Evolutionary conservation across 2,113 vertebrate species (phyloP).

Genomic region (Erythrocebus patas): DNA sequence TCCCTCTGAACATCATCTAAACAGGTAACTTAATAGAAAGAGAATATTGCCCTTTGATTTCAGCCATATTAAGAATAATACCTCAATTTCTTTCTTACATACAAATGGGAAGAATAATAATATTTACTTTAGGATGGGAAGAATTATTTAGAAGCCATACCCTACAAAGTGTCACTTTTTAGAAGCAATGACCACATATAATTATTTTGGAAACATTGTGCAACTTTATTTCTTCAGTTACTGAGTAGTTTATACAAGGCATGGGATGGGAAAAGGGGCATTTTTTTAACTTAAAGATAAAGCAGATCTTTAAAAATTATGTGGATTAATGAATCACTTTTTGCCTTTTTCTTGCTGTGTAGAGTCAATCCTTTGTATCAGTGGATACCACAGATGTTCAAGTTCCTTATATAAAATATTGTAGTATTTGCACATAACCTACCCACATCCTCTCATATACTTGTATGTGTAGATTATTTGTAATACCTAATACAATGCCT

Average conservation of each 20-base stretch:
- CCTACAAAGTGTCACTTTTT: background rate
- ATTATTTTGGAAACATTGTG: background rate
- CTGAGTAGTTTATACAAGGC: background rate
- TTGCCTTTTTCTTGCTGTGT: background rate
- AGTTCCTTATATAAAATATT: background rate
- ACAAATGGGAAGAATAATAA: background rate
- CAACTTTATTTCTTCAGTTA: background rate
- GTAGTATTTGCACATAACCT: background rate
- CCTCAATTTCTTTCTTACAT: background rate
- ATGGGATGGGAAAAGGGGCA: background rate
- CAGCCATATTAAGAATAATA: background rate
- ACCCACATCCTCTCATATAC: background rate
- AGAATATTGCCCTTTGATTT: background rate
- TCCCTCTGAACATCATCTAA: background rate
- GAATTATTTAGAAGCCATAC: background rate
- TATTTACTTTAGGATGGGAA: background rate
- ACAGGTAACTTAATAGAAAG: background rate
- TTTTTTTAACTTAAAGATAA: conserved; percentile 16
- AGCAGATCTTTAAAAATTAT: background rate
- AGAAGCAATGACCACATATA: background rate
- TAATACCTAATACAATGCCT: background rate
- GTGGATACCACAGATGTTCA: background rate
- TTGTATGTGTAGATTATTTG: background rate
- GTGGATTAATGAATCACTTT: background rate
- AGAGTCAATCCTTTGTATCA: background rate